Evolutionary conservation across 2,113 vertebrate genomes (phyloP).

Genomic region (Xenus cinereus): DNA sequence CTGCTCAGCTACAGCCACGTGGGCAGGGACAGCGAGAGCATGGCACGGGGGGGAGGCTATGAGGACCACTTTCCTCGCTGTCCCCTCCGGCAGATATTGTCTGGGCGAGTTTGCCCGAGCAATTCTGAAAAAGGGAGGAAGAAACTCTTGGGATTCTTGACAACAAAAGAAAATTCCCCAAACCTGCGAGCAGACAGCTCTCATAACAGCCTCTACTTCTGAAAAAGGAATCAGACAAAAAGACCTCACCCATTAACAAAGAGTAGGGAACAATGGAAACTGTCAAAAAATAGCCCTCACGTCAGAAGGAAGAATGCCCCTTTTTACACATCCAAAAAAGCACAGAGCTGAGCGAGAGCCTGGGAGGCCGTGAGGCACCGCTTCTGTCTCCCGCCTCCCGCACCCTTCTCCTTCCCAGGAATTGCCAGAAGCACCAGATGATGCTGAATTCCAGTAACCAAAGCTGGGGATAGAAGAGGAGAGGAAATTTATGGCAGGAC

Average conservation of each 20-base stretch:
- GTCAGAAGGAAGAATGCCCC: neutral
- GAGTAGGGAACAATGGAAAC: conserved; percentile 14
- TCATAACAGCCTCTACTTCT: neutral
- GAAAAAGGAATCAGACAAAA: conserved; percentile 14
- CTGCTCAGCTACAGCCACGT: neutral
- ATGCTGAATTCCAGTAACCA: neutral
- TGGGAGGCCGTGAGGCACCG: neutral
- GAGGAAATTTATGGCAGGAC: neutral
- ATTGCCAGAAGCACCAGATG: neutral
- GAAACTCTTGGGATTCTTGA: neutral
- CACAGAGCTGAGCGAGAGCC: neutral
- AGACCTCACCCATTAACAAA: neutral
- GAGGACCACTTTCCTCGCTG: neutral
- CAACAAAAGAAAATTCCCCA: neutral
- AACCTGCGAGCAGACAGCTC: neutral
- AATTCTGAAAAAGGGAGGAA: neutral
- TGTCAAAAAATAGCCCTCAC: conserved; percentile 16
- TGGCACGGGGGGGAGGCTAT: neutral
- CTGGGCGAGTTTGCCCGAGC: neutral
- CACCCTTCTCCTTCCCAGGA: neutral
- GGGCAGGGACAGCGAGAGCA: neutral
- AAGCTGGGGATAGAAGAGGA: neutral
- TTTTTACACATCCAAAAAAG: neutral
- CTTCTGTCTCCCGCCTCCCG: neutral
- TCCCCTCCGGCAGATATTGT: neutral